Evolutionary conservation across 2,888 invertebrate species (phyloP), one percentile per base, ranked within the genome.

Genomic region (Deroplatys truncata): DNA sequence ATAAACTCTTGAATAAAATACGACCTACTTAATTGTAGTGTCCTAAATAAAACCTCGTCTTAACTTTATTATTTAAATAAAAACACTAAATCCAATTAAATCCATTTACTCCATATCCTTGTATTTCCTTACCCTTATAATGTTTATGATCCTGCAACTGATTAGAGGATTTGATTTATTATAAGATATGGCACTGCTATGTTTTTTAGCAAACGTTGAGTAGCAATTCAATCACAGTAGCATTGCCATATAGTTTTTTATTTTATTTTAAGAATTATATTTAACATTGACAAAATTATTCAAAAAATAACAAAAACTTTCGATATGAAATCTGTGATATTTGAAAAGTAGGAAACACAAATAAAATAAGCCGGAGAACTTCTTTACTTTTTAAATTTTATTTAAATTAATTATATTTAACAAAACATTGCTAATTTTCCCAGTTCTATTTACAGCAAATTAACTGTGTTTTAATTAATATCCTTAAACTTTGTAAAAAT

Each of bases 41-140:
- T 87, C 87, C 15, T 87, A 87, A 87, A 87, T 87, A 87, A 92
- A 92, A 92, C 92, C 13, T 43, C 43, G 92, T 92, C 92, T 90
- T 91, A 92, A 91, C 91, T 90, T 91, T 89, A 89, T 90, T 56
- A 43, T 84, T 83, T 86, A 84, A 89, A n/a, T 84, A 82, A 85
- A 85, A 29, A 84, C 85, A n/a, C 82, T 31, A 56, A 49, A 88
- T 72, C 56, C 56, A 72, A 0, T 3, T 72, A 72, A 72, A 72
- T 72, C 56, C 56, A 72, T 20, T 72, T 72, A 72, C 7, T 72
- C 56, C 56, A 72, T 5, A 20, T 72, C 56, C 56, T 20, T 72
- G 20, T 72, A 72, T 20, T 20, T 72, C 56, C 56, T 72, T 20
- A 72, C 56, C 56, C 25, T 72, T 72, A 25, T 72, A 72, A 56